phyloP scores from a whole-genome alignment of 2,113 vertebrate species.

The Hippocampus mohnikei region DNA sequence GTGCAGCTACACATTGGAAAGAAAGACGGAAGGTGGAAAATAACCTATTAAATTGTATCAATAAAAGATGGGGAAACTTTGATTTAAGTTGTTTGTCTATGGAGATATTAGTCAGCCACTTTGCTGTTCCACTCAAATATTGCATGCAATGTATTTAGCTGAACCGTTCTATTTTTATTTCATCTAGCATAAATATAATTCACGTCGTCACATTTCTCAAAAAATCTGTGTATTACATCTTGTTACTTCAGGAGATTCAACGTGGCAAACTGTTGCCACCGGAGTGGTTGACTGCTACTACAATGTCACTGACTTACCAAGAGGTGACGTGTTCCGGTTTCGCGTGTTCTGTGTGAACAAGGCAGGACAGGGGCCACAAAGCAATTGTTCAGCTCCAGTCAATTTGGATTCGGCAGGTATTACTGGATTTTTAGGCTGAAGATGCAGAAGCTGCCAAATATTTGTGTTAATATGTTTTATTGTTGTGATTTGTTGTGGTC shows the following conservation, averaged over 20 bases:
- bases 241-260: conserved; percentile 72
- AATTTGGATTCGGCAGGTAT: conserved; percentile 74
- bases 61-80: background rate
- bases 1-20: conserved; percentile 86
- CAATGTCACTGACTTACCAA: conserved; percentile 83
- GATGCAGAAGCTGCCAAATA: background rate
- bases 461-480: background rate
- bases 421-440: background rate
- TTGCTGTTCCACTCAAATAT: background rate
- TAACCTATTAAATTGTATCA: background rate
- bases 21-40: conserved; percentile 78
- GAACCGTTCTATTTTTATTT: background rate
- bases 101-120: background rate
- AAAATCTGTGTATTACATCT: background rate
- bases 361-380: conserved; percentile 88
- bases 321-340: conserved; percentile 70
- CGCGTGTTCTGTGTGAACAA: conserved; percentile 88
- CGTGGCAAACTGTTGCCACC: conserved; percentile 79
- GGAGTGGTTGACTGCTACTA: conserved; percentile 87
- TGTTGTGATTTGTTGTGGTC: conserved; percentile 1
- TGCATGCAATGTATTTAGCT: no score
- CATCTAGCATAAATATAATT: background rate
- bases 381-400: conserved; percentile 78
- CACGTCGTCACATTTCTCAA: background rate
- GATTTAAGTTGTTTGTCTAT: background rate